These are phyloP conservation scores for Parotia lawesii DNA, from an alignment of 2,113 vertebrate species.

Conservation along the genomic window DNA sequence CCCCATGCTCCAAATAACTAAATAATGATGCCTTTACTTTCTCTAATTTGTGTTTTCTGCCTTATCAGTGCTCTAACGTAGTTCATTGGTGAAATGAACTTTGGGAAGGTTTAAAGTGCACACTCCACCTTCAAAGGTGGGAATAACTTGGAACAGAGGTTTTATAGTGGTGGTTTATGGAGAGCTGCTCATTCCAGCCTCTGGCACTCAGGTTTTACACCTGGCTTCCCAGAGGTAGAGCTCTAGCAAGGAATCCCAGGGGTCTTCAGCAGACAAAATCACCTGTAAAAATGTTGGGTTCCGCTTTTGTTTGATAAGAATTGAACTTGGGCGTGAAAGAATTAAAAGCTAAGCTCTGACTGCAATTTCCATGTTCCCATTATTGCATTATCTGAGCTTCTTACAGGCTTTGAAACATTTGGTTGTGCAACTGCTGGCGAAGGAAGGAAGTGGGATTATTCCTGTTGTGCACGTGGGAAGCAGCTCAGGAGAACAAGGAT, in stretches of 20 bases:
- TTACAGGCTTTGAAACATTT: background rate
- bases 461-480: background rate
- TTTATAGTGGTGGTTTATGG: background rate
- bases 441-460: conserved; percentile 16
- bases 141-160: background rate
- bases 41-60: background rate
- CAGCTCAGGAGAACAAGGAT: background rate
- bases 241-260: background rate
- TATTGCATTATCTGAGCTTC: background rate
- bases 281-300: background rate
- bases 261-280: background rate
- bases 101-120: background rate
- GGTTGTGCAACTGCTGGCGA: background rate
- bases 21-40: background rate
- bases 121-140: background rate
- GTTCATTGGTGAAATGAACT: background rate
- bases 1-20: background rate
- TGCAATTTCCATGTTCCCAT: conserved; percentile 3
- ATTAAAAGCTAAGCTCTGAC: background rate
- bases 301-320: background rate
- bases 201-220: background rate
- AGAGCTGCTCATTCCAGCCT: background rate
- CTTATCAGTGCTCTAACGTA: background rate
- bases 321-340: background rate
- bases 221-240: background rate